Evolutionary conservation across 2,797 vertebrate species (phyloP).

Genomic region (Morus bassanus): DNA sequence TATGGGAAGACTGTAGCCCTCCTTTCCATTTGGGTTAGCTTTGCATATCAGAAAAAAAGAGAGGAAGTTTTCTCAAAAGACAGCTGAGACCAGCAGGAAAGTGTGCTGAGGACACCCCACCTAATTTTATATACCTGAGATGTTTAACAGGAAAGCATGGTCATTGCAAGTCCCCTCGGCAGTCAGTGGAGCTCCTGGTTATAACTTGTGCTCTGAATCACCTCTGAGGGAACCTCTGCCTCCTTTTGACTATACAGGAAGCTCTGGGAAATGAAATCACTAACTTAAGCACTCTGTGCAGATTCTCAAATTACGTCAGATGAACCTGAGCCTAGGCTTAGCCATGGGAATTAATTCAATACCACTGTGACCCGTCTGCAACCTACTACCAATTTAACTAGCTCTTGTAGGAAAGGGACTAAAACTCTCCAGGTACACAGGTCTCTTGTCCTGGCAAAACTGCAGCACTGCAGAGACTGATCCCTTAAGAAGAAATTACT

Average conservation of each 20-base stretch:
- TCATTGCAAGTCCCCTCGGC: background rate
- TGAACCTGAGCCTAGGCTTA: background rate
- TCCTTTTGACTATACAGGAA: background rate
- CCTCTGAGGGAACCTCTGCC: background rate
- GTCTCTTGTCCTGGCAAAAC: background rate
- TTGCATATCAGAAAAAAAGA: background rate
- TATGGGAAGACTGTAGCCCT: accelerated
- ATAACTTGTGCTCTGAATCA: background rate
- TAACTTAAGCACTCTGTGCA: background rate
- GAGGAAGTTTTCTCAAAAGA: background rate
- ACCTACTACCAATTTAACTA: background rate
- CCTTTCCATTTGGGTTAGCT: background rate
- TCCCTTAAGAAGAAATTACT: background rate
- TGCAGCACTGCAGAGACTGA: background rate
- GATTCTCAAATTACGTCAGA: background rate
- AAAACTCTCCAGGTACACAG: background rate
- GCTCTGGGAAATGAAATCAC: background rate
- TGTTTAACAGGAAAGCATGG: background rate
- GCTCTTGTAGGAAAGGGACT: background rate
- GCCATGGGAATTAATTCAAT: background rate
- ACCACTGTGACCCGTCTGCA: background rate
- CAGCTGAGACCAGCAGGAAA: background rate
- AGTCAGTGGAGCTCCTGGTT: background rate
- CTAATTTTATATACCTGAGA: background rate
- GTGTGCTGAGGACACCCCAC: background rate